A percentile compares a stretch with the other conserved stretches of the same genome.
Conservation (phyloP, 2,888 invertebrate genomes). For the Microctonus aethiopoides region DNA sequence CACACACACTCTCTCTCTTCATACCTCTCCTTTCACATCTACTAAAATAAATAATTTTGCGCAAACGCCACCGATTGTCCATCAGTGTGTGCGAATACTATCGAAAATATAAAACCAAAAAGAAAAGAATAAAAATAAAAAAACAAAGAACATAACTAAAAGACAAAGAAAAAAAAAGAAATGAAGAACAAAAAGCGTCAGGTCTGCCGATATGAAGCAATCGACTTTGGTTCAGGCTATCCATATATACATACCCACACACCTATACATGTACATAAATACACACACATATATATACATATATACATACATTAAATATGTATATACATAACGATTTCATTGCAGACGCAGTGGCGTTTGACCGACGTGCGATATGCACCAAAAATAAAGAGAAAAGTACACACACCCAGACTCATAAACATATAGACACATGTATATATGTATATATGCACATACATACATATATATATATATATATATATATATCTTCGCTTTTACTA, state of each 20-base stretch:
- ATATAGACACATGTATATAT: conserved; percentile 35
- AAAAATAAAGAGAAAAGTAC: conserved; percentile 44
- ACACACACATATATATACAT: conserved; percentile 25
- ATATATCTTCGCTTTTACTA: conserved; percentile 40
- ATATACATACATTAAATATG: too few species aligned
- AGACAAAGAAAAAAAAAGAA: conserved; percentile 19
- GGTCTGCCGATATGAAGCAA: conserved; percentile 26
- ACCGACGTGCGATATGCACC: conserved; percentile 63
- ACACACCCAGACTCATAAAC: conserved; percentile 24
- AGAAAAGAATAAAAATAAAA: too few species aligned
- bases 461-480: conserved; percentile 42
- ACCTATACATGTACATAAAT: conserved; percentile 10
- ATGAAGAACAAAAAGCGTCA: conserved; percentile 28
- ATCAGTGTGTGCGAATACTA: conserved; percentile 8
- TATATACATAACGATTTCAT: conserved; percentile 58
- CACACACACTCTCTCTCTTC: neutral
- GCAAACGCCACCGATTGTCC: conserved; percentile 26
- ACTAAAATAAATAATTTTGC: conserved; percentile 63
- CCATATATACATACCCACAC: conserved; percentile 21
- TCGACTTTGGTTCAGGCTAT: conserved; percentile 41
- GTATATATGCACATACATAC: too few species aligned
- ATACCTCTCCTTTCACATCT: conserved; percentile 30
- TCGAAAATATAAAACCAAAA: neutral
- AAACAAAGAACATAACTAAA: neutral
- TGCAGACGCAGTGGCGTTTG: conserved; percentile 61